Evolutionary conservation across 2,888 invertebrate species (phyloP).

Genomic region (Heliconius hortense): DNA sequence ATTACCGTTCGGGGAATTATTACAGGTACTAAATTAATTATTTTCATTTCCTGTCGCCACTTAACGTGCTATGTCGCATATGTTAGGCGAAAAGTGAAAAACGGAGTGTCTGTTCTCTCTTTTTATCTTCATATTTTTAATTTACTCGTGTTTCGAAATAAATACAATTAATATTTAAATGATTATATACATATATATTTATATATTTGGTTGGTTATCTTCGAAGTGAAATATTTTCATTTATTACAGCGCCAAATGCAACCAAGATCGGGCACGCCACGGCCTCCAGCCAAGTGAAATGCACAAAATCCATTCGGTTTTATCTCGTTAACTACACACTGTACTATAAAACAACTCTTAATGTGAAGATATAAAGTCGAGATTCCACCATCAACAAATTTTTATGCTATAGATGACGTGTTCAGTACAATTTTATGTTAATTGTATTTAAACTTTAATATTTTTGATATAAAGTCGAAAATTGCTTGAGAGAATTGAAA

Average conservation of each 20-base stretch:
- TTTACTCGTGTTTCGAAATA: too few species aligned
- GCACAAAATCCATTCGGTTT: conserved; percentile 79
- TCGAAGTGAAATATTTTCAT: conserved; percentile 50
- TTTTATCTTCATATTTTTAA: too few species aligned
- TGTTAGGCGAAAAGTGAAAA: too few species aligned
- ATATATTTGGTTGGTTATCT: conserved; percentile 30
- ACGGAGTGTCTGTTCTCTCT: too few species aligned
- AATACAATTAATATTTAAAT: too few species aligned
- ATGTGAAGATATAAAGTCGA: conserved; percentile 44
- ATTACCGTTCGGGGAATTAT: too few species aligned
- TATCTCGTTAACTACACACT: conserved; percentile 62
- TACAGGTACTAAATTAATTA: too few species aligned
- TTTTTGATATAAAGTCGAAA: conserved; percentile 52
- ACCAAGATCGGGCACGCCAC: conserved; percentile 51
- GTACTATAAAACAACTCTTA: conserved; percentile 50
- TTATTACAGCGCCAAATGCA: conserved; percentile 47
- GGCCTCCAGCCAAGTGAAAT: conserved; percentile 70
- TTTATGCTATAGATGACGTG: conserved; percentile 65
- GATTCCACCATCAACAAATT: conserved; percentile 45
- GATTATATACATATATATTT: neutral
- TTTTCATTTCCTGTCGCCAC: too few species aligned
- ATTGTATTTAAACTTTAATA: conserved; percentile 56
- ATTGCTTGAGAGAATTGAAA: conserved; percentile 46
- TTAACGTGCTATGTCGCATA: too few species aligned
- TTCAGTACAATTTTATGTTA: conserved; percentile 52